Evolutionary conservation across 2,888 invertebrate species (phyloP), one percentile per base, ranked within the genome.

Genomic region (Patella pellucida): DNA sequence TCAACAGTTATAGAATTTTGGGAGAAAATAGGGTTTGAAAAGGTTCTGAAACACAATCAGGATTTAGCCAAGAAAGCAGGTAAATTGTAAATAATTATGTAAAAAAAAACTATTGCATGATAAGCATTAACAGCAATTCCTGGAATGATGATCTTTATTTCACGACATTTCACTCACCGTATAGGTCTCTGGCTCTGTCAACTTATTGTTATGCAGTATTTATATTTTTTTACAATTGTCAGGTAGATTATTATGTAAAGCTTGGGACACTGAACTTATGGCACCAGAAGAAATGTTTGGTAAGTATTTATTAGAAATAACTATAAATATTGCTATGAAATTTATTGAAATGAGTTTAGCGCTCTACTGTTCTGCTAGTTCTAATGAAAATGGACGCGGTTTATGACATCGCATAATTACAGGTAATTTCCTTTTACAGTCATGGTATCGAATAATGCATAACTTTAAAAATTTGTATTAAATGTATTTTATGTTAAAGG

Each of bases 1-100:
- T 85, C 84, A 52, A 85, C 87, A 9, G 85, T 86, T 16, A 69
- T 90, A 51, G 85, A 89, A 73, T 89, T 90, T 77, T 90, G 90
- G 90, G 78, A 85, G 67, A 75, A 81, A 54, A 56, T 87, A 50
- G 86, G 86, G 15, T 74, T 78, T 14, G 81, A 83, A 12, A 81
- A 70, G 14, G 82, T 87, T 9, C 78, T 82, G 19, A 54, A 78
- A 7, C 87, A 90, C 76, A 88, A 85, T 80, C 75, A 84, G 50
- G 52, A 71, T 16, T 78, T 87, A 14, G 81, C 84, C 67, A 78
- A 74, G 72, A 56, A 87, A 56, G 88, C 88, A 74, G 87, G 89
- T 89, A 75, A 52, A 11, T 41, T 27, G 16, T 4, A 12, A 9
- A 31, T 69, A 41, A 52, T 27, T 31, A 67, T 0, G 7, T 41